These are phyloP conservation scores for Cremastinae sp. DNA, from an alignment of 2,888 invertebrate species.

Conservation along the genomic window DNA sequence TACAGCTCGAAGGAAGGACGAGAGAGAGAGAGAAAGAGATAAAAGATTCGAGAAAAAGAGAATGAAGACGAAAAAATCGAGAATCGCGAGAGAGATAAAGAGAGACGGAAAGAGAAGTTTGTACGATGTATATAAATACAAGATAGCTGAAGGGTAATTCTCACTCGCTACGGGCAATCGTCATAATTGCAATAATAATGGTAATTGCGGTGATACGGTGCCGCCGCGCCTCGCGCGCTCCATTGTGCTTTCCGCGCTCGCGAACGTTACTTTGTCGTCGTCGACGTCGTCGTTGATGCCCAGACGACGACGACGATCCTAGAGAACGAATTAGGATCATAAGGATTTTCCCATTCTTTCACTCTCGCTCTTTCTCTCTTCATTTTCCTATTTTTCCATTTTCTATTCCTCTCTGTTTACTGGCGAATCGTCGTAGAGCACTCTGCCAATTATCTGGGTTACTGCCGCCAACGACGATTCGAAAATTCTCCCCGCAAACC, in stretches of 20 bases:
- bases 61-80: conserved; percentile 19
- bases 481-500: conserved; percentile 22
- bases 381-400: no score
- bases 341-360: no score
- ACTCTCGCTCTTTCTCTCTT: no score
- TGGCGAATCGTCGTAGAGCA: no score
- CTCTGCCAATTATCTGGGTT: conserved; percentile 44
- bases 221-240: conserved; percentile 55
- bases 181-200: conserved; percentile 73
- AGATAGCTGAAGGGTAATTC: conserved; percentile 51
- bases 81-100: conserved; percentile 19
- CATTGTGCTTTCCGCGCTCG: conserved; percentile 50
- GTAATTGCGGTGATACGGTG: conserved; percentile 69
- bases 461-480: conserved; percentile 52
- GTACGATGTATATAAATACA: conserved; percentile 54
- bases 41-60: no score
- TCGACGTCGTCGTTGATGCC: conserved; percentile 35
- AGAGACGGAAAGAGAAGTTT: background rate
- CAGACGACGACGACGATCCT: no score
- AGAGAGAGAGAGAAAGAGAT: no score
- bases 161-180: conserved; percentile 67
- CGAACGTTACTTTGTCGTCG: conserved; percentile 59
- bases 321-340: no score
- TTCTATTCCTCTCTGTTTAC: no score
- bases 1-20: no score